Percentiles rank a stretch among this genome's conserved stretches.
Evolutionary conservation across 2,888 invertebrate genomes (phyloP).

Genomic region (Carabus problematicus): DNA sequence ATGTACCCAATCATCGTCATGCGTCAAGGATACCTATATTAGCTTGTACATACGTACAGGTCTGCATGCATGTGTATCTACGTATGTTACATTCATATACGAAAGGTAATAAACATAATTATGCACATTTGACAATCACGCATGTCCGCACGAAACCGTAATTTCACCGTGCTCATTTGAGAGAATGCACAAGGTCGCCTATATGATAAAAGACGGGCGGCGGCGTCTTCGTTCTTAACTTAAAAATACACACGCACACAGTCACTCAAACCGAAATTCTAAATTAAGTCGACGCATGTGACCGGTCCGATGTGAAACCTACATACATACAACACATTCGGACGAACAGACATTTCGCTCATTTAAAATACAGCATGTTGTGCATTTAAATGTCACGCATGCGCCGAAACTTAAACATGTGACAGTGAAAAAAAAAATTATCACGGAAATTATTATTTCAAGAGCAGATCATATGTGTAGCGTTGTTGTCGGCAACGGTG

Average conservation of each 20-base stretch:
- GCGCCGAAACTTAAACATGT: constrained; percentile 34
- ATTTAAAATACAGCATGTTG: constrained; percentile 35
- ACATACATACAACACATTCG: constrained; percentile 28
- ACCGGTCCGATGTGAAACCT: constrained; percentile 24
- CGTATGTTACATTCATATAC: too few species aligned
- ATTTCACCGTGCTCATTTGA: background rate
- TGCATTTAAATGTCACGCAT: constrained; percentile 39
- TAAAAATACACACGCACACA: constrained; percentile 35
- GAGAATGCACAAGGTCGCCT: constrained; percentile 29
- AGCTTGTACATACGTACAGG: too few species aligned
- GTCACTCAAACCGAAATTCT: constrained; percentile 26
- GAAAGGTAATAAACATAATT: too few species aligned
- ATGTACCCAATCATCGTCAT: too few species aligned
- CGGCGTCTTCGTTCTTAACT: constrained; percentile 18
- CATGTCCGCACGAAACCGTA: too few species aligned
- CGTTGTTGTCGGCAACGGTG: too few species aligned
- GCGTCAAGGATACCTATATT: too few species aligned
- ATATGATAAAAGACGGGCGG: constrained; percentile 36
- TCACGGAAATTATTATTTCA: constrained; percentile 35
- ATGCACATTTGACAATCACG: too few species aligned
- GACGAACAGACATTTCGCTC: background rate
- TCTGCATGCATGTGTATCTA: too few species aligned
- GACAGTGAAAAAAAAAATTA: constrained; percentile 39
- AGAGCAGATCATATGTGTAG: background rate
- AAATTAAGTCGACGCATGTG: constrained; percentile 36